A percentile compares a stretch with the other conserved stretches of the same genome.
Evolutionary conservation across 2,113 vertebrate genomes (phyloP).

Genomic region (Illadopsis cleaveri): DNA sequence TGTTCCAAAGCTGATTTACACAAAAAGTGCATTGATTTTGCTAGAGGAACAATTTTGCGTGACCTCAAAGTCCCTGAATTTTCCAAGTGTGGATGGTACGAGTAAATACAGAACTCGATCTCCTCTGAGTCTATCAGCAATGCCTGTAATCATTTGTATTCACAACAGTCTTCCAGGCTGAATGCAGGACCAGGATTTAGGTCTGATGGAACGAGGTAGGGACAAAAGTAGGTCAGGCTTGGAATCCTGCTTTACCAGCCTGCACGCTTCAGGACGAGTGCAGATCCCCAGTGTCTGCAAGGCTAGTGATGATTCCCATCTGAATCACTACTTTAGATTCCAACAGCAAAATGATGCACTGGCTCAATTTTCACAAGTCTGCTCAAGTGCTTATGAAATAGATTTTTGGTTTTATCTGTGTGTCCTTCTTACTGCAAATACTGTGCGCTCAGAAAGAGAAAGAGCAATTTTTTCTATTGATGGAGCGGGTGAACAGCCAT

Average conservation of each 20-base stretch:
- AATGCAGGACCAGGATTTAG: constrained; percentile 36
- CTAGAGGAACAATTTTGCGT: not conserved
- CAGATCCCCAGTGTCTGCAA: not conserved
- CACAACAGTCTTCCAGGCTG: constrained; percentile 15
- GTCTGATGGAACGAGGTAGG: constrained; percentile 33
- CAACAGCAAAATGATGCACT: not conserved
- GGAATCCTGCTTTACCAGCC: constrained; percentile 20
- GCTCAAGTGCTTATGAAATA: constrained; percentile 2
- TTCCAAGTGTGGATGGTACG: not conserved
- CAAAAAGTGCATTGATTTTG: constrained; percentile 18
- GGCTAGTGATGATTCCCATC: not conserved
- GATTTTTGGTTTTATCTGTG: not conserved
- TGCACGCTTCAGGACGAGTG: not conserved
- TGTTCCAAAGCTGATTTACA: constrained; percentile 30
- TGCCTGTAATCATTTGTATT: constrained; percentile 40
- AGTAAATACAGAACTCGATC: not conserved
- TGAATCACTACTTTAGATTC: not conserved
- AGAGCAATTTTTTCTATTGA: constrained; percentile 62
- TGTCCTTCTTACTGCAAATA: constrained; percentile 52
- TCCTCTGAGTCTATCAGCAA: not conserved
- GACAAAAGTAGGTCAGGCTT: constrained; percentile 57
- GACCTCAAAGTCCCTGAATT: not conserved
- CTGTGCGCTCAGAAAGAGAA: constrained; percentile 24
- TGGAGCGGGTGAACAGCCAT: constrained; percentile 30
- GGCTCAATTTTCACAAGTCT: constrained; percentile 21